A percentile compares a stretch with the other conserved stretches of the same genome.
phyloP scores from a whole-genome alignment of 2,113 vertebrate species.

The Semnornis frantzii region DNA sequence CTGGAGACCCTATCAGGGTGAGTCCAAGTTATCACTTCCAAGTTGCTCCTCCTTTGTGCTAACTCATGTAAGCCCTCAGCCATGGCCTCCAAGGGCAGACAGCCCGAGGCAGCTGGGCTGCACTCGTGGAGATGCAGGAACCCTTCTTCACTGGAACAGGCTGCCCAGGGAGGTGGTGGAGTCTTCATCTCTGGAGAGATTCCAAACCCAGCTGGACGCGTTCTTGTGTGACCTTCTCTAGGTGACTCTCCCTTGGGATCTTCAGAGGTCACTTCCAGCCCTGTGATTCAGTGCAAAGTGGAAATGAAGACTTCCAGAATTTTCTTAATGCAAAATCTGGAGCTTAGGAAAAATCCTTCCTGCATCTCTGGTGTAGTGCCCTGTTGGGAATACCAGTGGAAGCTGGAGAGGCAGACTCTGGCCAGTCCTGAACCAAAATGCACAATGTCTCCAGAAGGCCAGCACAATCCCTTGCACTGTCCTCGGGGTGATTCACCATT shows the following conservation, averaged over 20 bases:
- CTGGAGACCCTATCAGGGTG: not conserved
- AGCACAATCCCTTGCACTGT: not conserved
- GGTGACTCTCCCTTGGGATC: too few species aligned
- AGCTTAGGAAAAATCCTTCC: not conserved
- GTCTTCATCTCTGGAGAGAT: too few species aligned
- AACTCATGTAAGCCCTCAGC: not conserved
- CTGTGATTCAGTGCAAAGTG: not conserved
- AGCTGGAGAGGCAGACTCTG: not conserved
- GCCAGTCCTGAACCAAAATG: not conserved
- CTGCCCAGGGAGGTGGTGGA: too few species aligned
- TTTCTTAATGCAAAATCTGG: not conserved
- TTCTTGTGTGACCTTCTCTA: too few species aligned
- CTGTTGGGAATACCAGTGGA: not conserved
- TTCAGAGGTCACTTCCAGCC: too few species aligned
- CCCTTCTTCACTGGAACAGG: too few species aligned
- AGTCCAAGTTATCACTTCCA: not conserved
- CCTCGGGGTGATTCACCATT: not conserved
- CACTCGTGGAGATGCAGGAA: not conserved
- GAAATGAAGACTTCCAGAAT: not conserved
- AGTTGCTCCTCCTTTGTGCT: not conserved
- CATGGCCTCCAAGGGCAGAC: not conserved
- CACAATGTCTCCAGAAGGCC: not conserved
- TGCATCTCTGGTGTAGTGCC: not conserved
- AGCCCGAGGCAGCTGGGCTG: not conserved
- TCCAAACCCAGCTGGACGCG: too few species aligned